Evolutionary conservation across 2,797 vertebrate genomes (phyloP).

Genomic region (Catamblyrhynchus diadema): DNA sequence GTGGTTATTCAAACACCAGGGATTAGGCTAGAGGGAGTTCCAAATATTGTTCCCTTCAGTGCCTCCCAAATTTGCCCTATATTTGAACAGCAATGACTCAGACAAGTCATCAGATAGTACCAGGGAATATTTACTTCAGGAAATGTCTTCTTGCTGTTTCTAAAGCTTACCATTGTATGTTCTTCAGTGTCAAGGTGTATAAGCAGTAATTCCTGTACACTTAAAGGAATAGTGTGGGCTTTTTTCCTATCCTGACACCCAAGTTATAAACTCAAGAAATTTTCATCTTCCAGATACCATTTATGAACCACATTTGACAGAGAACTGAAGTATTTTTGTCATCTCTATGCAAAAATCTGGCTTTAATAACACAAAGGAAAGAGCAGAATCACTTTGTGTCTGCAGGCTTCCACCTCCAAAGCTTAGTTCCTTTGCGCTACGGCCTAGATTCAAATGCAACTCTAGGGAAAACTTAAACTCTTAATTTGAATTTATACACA

Average conservation of each 20-base stretch:
- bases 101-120: not conserved
- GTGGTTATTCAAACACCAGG: not conserved
- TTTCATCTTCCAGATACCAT: not conserved
- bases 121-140: not conserved
- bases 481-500: not conserved
- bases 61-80: not conserved
- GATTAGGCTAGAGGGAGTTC: not conserved
- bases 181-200: not conserved
- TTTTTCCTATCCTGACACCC: not conserved
- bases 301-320: not conserved
- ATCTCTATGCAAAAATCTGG: not conserved
- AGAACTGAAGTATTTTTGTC: not conserved
- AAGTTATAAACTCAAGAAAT: not conserved
- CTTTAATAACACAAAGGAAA: not conserved
- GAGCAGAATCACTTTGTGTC: not conserved
- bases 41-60: not conserved
- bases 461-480: not conserved
- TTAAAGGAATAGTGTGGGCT: not conserved
- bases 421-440: not conserved
- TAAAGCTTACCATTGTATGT: not conserved
- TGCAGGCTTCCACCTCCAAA: not conserved
- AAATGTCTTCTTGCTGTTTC: not conserved
- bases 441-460: not conserved
- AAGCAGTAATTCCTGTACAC: not conserved
- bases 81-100: not conserved